Percentiles rank a stretch among this genome's conserved stretches.
These are phyloP conservation scores for Hippopotamus amphibius DNA, from an alignment of 2,113 vertebrate species.

Conservation along the genomic window DNA sequence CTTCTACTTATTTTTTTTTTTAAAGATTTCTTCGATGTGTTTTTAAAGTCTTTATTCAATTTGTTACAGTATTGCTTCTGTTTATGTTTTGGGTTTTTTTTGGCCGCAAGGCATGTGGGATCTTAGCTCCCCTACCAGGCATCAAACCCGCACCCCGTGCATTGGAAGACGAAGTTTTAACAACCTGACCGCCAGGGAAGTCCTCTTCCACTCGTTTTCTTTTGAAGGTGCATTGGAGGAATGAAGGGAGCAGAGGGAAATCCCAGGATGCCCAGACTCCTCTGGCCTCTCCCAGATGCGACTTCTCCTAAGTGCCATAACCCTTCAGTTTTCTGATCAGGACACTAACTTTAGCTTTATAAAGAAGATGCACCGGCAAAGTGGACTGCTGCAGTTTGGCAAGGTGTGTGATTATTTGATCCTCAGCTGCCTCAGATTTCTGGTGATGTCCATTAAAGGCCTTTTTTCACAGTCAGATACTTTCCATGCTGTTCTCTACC, in stretches of 20 bases:
- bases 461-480: background rate
- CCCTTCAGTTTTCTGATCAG: background rate
- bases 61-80: too few species aligned
- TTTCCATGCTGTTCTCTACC: background rate
- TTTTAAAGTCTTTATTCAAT: too few species aligned
- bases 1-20: background rate
- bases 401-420: background rate
- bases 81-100: too few species aligned
- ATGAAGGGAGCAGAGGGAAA: background rate
- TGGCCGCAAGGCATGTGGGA: too few species aligned
- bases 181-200: too few species aligned
- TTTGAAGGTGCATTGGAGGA: background rate
- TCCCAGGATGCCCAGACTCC: background rate
- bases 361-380: too few species aligned
- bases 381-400: background rate
- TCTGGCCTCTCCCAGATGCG: background rate
- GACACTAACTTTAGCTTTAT: background rate
- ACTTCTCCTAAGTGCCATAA: background rate
- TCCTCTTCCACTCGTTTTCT: background rate
- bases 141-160: too few species aligned
- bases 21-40: too few species aligned
- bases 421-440: background rate
- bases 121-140: too few species aligned
- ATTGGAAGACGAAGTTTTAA: too few species aligned
- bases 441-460: background rate